Evolutionary conservation across 2,797 vertebrate genomes (phyloP).

Genomic region (Tarsius wallacei): DNA sequence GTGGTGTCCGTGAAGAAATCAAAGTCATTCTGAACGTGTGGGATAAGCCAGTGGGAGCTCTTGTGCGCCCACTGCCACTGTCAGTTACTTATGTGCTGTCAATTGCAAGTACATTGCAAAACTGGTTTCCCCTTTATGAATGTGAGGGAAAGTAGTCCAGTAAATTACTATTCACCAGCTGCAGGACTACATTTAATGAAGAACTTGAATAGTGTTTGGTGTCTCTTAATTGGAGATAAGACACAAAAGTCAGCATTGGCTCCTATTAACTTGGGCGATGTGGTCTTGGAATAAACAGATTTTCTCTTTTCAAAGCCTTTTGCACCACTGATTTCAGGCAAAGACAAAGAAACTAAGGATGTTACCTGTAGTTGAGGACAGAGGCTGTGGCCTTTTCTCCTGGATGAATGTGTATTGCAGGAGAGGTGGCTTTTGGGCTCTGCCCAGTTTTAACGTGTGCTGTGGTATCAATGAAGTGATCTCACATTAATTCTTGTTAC

Average conservation of each 20-base stretch:
- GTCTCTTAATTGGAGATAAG: neutral
- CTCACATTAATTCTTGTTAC: neutral
- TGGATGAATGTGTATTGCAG: neutral
- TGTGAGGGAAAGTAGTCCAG: neutral
- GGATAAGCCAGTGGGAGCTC: slow-evolving; percentile 5
- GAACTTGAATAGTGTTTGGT: neutral
- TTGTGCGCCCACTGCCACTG: neutral
- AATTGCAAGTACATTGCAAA: neutral
- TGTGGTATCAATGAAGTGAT: neutral
- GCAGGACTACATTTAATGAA: slow-evolving; percentile 13
- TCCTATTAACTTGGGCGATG: neutral
- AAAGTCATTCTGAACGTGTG: slow-evolving; percentile 47
- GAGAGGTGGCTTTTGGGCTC: slow-evolving; percentile 39
- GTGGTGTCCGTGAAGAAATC: slow-evolving; percentile 1
- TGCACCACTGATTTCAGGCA: neutral
- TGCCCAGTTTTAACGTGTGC: slow-evolving; percentile 36
- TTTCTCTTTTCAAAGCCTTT: slow-evolving; percentile 31
- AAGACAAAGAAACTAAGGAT: slow-evolving; percentile 27
- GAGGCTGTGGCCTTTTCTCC: neutral
- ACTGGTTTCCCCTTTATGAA: neutral
- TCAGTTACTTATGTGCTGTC: slow-evolving; percentile 27
- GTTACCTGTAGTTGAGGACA: slow-evolving; percentile 9
- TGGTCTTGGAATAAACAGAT: slow-evolving; percentile 11
- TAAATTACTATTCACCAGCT: neutral
- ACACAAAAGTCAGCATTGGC: slow-evolving; percentile 14